Evolutionary conservation across 2,797 vertebrate genomes (phyloP), one percentile per base, ranked within the genome.

Genomic region (Peromyscus nudipes): DNA sequence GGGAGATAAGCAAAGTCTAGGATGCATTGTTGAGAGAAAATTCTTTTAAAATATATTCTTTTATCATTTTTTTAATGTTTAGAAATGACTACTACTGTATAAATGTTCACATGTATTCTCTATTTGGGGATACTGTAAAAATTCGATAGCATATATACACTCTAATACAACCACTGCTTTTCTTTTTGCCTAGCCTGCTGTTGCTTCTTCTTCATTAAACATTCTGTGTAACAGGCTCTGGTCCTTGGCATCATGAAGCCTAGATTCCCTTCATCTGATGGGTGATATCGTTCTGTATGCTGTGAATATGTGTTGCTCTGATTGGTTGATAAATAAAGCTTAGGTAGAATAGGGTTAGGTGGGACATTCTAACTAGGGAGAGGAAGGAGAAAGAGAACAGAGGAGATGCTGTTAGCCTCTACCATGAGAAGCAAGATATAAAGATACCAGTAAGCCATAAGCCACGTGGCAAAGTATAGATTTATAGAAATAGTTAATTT

Each of bases 11-110:
- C 34, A 62, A 85, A 81, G 31, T 69, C 80, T 12, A 80, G 8
- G 12, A 37, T 84, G 83, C 89, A 17, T 69, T 91, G 79, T 57
- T 7, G 81, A 69, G 34, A 34, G 27, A 57, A 90, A 87, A 52
- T 84, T 65, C 73, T 81, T 96, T 73, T 21, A 92, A 34, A 23
- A 79, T 83, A 62, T 43, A 34, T n/a, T 73, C 7, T 89, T 82
- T 77, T n/a, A 31, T 11, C 10, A 13, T 29, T 1, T 43, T 76
- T 76, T 76, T 0, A 12, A 93, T 73, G 81, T 92, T 40, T 85
- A 77, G 67, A 89, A 73, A 89, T 27, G 37, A n/a, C 34, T 90
- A 37, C 52, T 52, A 21, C 29, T 29, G 37, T 13, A 76, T 21
- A 49, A 95, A 62, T 43, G 12, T 75, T 73, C 34, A 27, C 4